A percentile compares a stretch with the other conserved stretches of the same genome.
Conservation (phyloP, 1,140 invertebrate genomes). For the Pogonus chalceus region DNA sequence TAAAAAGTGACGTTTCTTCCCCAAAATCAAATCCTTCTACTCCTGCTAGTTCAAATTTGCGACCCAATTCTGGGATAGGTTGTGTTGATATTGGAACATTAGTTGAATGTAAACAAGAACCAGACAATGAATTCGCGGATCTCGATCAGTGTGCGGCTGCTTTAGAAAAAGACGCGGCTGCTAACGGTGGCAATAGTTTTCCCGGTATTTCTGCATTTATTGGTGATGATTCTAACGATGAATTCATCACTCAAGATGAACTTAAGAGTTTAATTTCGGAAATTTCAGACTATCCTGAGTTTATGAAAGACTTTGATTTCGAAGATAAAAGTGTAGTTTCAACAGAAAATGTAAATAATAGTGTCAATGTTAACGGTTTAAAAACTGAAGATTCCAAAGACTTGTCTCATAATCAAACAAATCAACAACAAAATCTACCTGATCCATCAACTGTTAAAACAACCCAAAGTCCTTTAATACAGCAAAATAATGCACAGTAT, state of each 20-base stretch:
- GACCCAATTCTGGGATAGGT: slow-evolving; percentile 23
- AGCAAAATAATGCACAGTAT: slow-evolving; percentile 35
- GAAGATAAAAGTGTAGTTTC: slow-evolving; percentile 37
- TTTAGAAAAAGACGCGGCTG: slow-evolving; percentile 66
- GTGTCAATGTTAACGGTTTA: slow-evolving; percentile 35
- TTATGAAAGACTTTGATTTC: slow-evolving; percentile 75
- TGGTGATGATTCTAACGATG: slow-evolving; percentile 71
- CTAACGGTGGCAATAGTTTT: slow-evolving; percentile 53
- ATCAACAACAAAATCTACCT: slow-evolving; percentile 16
- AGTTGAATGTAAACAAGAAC: slow-evolving; percentile 72
- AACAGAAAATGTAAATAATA: slow-evolving; percentile 10
- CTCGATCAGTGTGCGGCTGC: slow-evolving; percentile 69
- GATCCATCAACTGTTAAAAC: slow-evolving; percentile 17
- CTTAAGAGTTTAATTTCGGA: slow-evolving; percentile 84
- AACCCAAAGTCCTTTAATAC: slow-evolving; percentile 23
- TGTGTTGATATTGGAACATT: slow-evolving; percentile 44
- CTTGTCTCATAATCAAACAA: slow-evolving; percentile 15
- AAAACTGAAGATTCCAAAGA: slow-evolving; percentile 40
- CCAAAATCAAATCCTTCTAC: slow-evolving; percentile 37
- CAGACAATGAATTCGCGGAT: slow-evolving; percentile 72
- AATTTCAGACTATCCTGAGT: slow-evolving; percentile 69
- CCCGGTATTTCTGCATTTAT: slow-evolving; percentile 69
- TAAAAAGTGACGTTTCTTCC: slow-evolving; percentile 60
- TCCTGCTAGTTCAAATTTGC: slow-evolving; percentile 21
- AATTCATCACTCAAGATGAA: slow-evolving; percentile 67